Evolutionary conservation across 1,140 invertebrate species (phyloP), one percentile per base, ranked within the genome.

Genomic region (Panonychus citri): DNA sequence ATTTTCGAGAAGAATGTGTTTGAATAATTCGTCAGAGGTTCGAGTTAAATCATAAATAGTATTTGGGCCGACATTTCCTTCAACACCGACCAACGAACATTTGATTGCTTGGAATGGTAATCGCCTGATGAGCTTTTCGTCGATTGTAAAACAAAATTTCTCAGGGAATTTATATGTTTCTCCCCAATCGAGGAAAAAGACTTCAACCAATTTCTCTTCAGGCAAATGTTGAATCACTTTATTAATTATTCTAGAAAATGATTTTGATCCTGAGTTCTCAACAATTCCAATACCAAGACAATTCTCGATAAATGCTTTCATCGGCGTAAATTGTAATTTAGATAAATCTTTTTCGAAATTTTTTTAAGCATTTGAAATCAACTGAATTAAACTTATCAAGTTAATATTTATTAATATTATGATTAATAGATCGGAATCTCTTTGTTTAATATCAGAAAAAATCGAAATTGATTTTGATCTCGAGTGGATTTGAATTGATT

Each of bases 41-140:
- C 39, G 51, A 25, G 51, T 53, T 3, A 27, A 53, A 26, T 25
- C 51, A 28, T 28, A 53, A 15, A 53, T 28, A 28, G 8, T 19
- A 2, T 26, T 3, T 10, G 24, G 17, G 25, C 28, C 28, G 12
- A 21, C 24, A 15, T 26, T 8, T 13, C 7, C 25, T 53, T 28
- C 3, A 13, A 27, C 24, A 53, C 27, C 51, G n/a, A 28, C 24
- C 3, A 53, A 27, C 3, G 8, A 15, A n/a, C 24, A 24, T 53
- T 53, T 53, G n/a, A 53, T 53, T 7, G 51, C 51, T 30, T 53
- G 51, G 28, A 53, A 53, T 3, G 51, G 51, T 3, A 53, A 28
- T 3, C 28, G 24, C n/a, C 17, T 53, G 13, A 53, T 3, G 19
- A 27, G 19, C 15, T 28, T 8, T 24, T 53, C 51, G 15, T 30